These are phyloP conservation scores for Hypsopygia costalis DNA, from an alignment of 2,888 invertebrate species.

Conservation along the genomic window DNA sequence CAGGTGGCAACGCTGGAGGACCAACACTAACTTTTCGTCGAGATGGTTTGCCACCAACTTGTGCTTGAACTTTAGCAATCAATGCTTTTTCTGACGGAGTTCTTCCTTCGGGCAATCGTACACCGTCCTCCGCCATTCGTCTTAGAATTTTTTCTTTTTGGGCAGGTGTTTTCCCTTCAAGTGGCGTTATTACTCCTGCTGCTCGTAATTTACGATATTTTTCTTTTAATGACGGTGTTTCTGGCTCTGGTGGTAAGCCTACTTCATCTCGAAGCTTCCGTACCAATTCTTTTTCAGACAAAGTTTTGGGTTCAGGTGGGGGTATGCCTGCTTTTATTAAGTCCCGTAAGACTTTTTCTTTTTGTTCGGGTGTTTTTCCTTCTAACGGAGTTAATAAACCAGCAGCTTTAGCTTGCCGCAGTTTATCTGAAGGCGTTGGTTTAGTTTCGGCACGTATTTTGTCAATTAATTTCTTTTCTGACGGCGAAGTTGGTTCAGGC, in stretches of 20 bases:
- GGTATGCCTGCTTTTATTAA: slow-evolving; percentile 11
- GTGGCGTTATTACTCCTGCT: slow-evolving; percentile 6
- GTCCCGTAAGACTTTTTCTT: slow-evolving; percentile 16
- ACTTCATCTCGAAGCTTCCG: slow-evolving; percentile 7
- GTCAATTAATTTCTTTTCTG: slow-evolving; percentile 8
- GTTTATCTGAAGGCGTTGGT: slow-evolving; percentile 5
- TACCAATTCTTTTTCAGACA: slow-evolving; percentile 17
- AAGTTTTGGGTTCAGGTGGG: slow-evolving; percentile 21
- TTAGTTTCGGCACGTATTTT: slow-evolving; percentile 9
- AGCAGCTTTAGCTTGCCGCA: slow-evolving; percentile 11
- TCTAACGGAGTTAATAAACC: slow-evolving; percentile 17
- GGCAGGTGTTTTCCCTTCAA: slow-evolving; percentile 16
- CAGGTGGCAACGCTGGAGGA: not conserved
- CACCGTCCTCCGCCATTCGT: slow-evolving; percentile 4
- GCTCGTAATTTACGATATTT: not conserved
- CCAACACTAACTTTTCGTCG: slow-evolving; percentile 17
- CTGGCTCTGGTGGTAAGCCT: slow-evolving; percentile 1
- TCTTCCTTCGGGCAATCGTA: slow-evolving; percentile 10
- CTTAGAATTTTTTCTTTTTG: slow-evolving; percentile 5
- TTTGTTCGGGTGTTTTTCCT: slow-evolving; percentile 22
- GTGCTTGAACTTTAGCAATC: slow-evolving; percentile 22
- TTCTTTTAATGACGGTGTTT: not conserved
- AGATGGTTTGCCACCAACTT: slow-evolving; percentile 26
- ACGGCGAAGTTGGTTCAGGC: slow-evolving; percentile 15
- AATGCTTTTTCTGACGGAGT: slow-evolving; percentile 17